phyloP scores from a whole-genome alignment of 2,113 vertebrate species.

The Crotalus horridus region DNA sequence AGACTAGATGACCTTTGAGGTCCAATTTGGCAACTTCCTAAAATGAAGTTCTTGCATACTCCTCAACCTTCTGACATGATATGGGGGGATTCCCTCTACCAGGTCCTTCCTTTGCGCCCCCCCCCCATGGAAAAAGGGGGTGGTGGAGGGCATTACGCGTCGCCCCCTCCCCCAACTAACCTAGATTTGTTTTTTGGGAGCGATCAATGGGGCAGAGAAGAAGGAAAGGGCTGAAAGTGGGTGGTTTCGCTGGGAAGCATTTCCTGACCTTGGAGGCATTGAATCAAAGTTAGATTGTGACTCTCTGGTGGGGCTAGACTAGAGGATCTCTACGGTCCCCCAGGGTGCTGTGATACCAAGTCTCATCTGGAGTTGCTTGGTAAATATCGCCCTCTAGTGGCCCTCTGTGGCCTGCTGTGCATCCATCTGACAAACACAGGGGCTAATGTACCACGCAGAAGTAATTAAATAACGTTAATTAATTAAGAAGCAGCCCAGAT shows the following conservation, averaged over 20 bases:
- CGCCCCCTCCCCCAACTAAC: not conserved
- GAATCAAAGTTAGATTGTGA: not conserved
- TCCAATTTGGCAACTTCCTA: not conserved
- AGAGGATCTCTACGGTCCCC: not conserved
- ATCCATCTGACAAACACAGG: not conserved
- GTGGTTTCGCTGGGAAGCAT: not conserved
- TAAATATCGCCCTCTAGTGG: slow-evolving; percentile 2
- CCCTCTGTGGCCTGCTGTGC: not conserved
- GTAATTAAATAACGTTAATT: not conserved
- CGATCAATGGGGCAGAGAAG: not conserved
- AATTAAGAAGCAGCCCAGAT: not conserved
- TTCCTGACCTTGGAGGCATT: not conserved
- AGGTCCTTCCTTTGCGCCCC: not conserved
- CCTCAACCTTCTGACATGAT: not conserved
- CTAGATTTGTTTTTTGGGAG: not conserved
- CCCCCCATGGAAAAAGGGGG: not conserved
- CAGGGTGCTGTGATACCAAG: not conserved
- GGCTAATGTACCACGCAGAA: not conserved
- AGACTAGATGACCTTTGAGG: not conserved
- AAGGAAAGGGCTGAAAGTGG: not conserved
- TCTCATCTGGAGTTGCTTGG: not conserved
- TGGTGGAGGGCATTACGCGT: not conserved
- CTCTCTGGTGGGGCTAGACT: not conserved
- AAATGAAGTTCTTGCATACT: not conserved
- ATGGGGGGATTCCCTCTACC: not conserved